Conservation (phyloP, 2,888 invertebrate species). For the Amblyjoppa fuscipennis region DNA sequence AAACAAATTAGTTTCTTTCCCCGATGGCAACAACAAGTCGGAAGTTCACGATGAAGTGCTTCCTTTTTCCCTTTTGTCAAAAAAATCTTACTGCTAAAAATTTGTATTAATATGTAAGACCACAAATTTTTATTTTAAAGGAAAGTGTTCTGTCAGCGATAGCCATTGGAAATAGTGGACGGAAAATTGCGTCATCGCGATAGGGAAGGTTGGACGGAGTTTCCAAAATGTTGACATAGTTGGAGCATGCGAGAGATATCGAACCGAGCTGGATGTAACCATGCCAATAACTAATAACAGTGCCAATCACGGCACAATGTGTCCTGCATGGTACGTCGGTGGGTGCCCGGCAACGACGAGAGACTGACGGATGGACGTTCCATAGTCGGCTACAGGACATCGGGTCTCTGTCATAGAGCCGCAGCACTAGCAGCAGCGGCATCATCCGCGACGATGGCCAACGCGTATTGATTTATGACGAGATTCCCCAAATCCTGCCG, state of each 20-base stretch:
- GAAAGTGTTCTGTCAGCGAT: not conserved
- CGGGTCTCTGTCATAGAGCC: slow-evolving; percentile 54
- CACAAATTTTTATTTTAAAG: not conserved
- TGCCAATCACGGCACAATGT: slow-evolving; percentile 21
- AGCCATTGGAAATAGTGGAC: not conserved
- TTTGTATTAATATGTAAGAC: not conserved
- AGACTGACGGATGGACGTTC: slow-evolving; percentile 67
- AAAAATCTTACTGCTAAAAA: too few species aligned
- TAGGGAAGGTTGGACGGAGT: not conserved
- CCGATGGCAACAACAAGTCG: too few species aligned
- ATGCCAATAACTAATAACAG: slow-evolving; percentile 34
- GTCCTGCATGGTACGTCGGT: not conserved
- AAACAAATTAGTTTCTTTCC: too few species aligned
- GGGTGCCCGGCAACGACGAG: slow-evolving; percentile 53
- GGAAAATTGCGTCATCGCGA: not conserved
- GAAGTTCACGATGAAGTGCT: too few species aligned
- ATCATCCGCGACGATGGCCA: slow-evolving; percentile 62
- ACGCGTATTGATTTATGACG: slow-evolving; percentile 70
- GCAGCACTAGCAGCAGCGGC: slow-evolving; percentile 39
- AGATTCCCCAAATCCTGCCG: slow-evolving; percentile 51
- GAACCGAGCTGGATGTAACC: not conserved
- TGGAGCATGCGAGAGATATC: not conserved
- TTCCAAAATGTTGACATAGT: not conserved
- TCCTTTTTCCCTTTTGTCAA: too few species aligned
- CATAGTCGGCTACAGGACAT: slow-evolving; percentile 57